Evolutionary conservation across 1,140 invertebrate genomes (phyloP), one percentile per base, ranked within the genome.

Genomic region (Drosophila watanabei): DNA sequence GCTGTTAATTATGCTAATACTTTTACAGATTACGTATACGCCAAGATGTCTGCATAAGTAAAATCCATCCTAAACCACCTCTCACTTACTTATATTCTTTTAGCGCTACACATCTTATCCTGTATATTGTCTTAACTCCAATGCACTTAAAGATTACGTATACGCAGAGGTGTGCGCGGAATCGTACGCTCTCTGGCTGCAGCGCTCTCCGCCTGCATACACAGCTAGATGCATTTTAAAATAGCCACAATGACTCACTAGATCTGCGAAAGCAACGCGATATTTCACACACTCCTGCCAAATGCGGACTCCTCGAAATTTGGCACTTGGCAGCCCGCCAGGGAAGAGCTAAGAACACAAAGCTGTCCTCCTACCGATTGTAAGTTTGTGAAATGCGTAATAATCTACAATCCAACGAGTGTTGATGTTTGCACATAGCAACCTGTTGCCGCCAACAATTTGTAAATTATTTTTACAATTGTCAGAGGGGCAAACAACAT

Each of bases 401-500:
- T 85, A 85, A 79, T 81, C 75, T 72, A 28, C 43, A 71, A 71
- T 77, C 41, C 43, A 68, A 62, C 69, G 48, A 72, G 51, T 72
- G 58, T 45, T 70, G 58, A 54, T 86, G 48, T 88, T 84, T 63
- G 72, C 71, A 63, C 45, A 59, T 56, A 45, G 33, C 83, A 83
- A 87, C 76, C 56, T 88, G 83, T 80, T 88, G 79, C 39, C 76
- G 39, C 16, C 58, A 80, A 39, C 46, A 59, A 77, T 62, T 88
- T 87, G 82, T 81, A 72, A 79, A 85, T 81, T 75, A 70, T 64
- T 61, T 57, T 54, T 80, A 69, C 63, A 87, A 84, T 78, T 88
- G 80, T 66, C 61, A 18, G 16, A 57, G 37, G 18, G 51, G 35
- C 70, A 72, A 71, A 60, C 65, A 70, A 60, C 65, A 70, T 49